Percentiles rank a stretch among this genome's conserved stretches.
phyloP scores from a whole-genome alignment of 2,888 invertebrate genomes.

The Opisthograptis luteolata region DNA sequence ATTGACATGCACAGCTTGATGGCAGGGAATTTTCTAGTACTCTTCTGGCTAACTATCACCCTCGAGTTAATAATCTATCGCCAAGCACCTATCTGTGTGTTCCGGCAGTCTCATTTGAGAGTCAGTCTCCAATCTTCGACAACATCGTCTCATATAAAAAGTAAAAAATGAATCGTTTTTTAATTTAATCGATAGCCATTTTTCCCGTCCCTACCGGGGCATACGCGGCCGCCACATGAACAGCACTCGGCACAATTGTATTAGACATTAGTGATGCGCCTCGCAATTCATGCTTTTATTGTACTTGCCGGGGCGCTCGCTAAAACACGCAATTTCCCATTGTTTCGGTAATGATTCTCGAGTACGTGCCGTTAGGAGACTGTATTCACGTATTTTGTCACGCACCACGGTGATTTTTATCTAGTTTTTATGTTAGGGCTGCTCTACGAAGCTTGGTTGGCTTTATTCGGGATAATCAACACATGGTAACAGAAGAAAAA shows the following conservation, averaged over 20 bases:
- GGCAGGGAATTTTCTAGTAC: too few species aligned
- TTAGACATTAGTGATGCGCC: constrained; percentile 66
- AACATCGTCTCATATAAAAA: too few species aligned
- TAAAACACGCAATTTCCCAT: constrained; percentile 41
- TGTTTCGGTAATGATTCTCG: constrained; percentile 43
- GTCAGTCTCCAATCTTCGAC: too few species aligned
- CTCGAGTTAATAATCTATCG: too few species aligned
- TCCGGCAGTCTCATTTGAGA: too few species aligned
- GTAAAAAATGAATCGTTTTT: too few species aligned
- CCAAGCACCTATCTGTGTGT: too few species aligned
- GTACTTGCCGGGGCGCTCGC: constrained; percentile 30
- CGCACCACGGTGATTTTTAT: background rate
- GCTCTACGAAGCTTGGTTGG: background rate
- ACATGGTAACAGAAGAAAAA: too few species aligned
- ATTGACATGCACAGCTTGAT: too few species aligned
- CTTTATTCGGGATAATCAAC: too few species aligned
- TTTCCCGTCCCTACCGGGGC: constrained; percentile 35
- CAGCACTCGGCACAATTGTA: constrained; percentile 68
- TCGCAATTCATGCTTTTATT: constrained; percentile 53
- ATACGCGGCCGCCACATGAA: constrained; percentile 57
- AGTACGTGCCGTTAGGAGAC: constrained; percentile 16
- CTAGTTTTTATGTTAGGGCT: background rate
- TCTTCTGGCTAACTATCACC: too few species aligned
- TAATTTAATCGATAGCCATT: constrained; percentile 35
- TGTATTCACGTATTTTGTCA: constrained; percentile 6